These are phyloP conservation scores for Raja brachyura DNA, from an alignment of 2,113 vertebrate genomes.

Conservation along the genomic window DNA sequence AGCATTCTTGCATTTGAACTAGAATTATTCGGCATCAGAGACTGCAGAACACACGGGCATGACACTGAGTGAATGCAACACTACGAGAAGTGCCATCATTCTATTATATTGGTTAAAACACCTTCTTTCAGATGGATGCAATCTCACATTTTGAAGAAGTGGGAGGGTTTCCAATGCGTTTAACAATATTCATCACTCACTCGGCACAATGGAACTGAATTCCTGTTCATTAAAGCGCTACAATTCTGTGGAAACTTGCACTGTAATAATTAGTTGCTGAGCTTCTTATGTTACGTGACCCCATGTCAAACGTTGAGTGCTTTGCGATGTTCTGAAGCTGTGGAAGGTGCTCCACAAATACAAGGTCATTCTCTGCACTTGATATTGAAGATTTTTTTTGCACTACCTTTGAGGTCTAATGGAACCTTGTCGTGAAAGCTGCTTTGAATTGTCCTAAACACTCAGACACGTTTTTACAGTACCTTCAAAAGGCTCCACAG, in stretches of 20 bases:
- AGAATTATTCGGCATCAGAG: too few species aligned
- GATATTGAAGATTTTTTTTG: neutral
- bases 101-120: neutral
- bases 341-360: neutral
- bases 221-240: neutral
- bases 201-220: neutral
- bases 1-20: too few species aligned
- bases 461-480: neutral
- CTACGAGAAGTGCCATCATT: neutral
- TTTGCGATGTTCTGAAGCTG: neutral
- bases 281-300: neutral
- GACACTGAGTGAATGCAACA: too few species aligned
- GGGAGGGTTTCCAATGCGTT: neutral
- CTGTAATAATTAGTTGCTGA: neutral
- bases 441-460: neutral
- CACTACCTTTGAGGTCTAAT: neutral
- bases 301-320: neutral
- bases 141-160: neutral
- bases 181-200: neutral
- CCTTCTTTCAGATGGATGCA: neutral
- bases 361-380: neutral
- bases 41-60: neutral
- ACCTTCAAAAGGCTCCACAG: neutral
- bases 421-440: neutral
- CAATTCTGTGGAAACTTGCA: neutral